phyloP scores from a whole-genome alignment of 2,888 invertebrate genomes.

The Tachina fera region DNA sequence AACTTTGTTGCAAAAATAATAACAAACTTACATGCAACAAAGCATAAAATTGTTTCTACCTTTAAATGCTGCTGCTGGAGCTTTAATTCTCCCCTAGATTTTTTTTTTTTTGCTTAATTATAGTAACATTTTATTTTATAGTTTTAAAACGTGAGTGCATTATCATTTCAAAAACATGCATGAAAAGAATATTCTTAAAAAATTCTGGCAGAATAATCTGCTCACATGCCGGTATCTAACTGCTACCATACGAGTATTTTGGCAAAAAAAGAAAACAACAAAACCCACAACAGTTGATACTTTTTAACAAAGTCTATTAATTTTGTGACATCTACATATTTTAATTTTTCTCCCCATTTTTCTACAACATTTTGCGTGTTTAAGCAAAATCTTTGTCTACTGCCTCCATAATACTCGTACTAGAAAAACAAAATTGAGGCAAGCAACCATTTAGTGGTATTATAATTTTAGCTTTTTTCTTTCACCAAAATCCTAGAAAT shows the following conservation, averaged over 20 bases:
- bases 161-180: conserved; percentile 61
- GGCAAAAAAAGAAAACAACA: background rate
- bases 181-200: conserved; percentile 30
- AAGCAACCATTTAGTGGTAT: conserved; percentile 60
- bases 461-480: conserved; percentile 43
- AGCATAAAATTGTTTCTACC: conserved; percentile 27
- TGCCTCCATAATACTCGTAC: conserved; percentile 33
- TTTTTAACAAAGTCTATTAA: conserved; percentile 43
- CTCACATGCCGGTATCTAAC: conserved; percentile 44
- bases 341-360: background rate
- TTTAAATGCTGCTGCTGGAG: conserved; percentile 22
- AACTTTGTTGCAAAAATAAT: conserved; percentile 50
- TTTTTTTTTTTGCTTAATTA: conserved; percentile 28
- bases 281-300: conserved; percentile 38
- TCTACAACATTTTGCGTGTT: conserved; percentile 60
- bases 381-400: conserved; percentile 58
- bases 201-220: conserved; percentile 40
- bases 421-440: conserved; percentile 36
- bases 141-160: conserved; percentile 68
- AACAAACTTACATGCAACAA: conserved; percentile 50
- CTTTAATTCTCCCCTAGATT: background rate
- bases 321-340: conserved; percentile 35
- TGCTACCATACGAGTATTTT: conserved; percentile 43
- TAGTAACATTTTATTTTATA: conserved; percentile 65
- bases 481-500: background rate